These are phyloP conservation scores for Xiphophorus couchianus DNA, from an alignment of 2,113 vertebrate species.

Conservation along the genomic window DNA sequence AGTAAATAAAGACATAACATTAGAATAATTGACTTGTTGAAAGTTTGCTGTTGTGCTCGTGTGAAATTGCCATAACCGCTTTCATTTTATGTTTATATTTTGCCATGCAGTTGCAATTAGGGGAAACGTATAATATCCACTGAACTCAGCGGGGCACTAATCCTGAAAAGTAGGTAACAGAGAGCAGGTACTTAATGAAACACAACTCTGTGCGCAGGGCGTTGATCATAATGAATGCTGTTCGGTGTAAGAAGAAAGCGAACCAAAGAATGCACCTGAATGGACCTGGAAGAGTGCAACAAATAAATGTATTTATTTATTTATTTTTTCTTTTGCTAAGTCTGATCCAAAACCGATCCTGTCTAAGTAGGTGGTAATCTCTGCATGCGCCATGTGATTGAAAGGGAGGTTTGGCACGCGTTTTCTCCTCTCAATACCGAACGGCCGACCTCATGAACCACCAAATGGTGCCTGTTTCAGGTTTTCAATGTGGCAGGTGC, in stretches of 20 bases:
- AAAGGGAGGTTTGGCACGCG: constrained; percentile 72
- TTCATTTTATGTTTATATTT: constrained; percentile 58
- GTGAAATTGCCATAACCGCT: constrained; percentile 55
- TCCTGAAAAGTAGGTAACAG: constrained; percentile 53
- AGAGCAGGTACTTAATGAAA: constrained; percentile 63
- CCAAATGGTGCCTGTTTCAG: constrained; percentile 83
- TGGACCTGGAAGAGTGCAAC: constrained; percentile 14
- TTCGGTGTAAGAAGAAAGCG: constrained; percentile 3
- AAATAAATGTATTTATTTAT: constrained; percentile 27
- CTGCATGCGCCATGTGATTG: constrained; percentile 61
- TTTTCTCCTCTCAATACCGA: constrained; percentile 57
- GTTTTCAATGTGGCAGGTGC: constrained; percentile 81
- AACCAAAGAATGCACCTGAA: constrained; percentile 20
- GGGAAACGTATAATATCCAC: constrained; percentile 43
- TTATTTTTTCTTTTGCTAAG: constrained; percentile 24
- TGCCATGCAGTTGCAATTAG: constrained; percentile 55
- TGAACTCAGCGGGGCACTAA: constrained; percentile 68
- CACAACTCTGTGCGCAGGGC: constrained; percentile 30
- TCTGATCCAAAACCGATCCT: constrained; percentile 44
- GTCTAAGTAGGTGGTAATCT: constrained; percentile 48
- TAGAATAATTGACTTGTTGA: constrained; percentile 31
- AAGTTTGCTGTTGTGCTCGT: constrained; percentile 35
- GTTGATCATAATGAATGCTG: constrained; percentile 35
- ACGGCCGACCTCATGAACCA: constrained; percentile 71
- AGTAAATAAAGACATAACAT: constrained; percentile 22